A percentile compares a stretch with the other conserved stretches of the same genome.
phyloP scores from a whole-genome alignment of 35 echinoderm and acorn worm species.

The Heliocidaris erythrogramma region DNA sequence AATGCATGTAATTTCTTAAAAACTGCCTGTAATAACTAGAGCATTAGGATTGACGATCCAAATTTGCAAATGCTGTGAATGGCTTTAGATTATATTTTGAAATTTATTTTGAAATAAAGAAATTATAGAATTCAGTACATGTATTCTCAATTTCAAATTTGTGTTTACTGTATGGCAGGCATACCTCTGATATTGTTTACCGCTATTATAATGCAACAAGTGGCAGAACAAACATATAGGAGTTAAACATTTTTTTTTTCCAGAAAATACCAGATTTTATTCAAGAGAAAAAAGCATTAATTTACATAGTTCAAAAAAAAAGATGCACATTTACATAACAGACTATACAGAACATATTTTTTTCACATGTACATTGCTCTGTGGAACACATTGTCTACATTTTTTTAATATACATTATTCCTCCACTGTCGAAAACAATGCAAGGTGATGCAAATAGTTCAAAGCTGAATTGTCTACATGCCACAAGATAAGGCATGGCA shows the following conservation, averaged over 20 bases:
- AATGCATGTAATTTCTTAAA: no score
- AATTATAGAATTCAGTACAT: neutral
- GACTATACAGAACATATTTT: neutral
- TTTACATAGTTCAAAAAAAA: neutral
- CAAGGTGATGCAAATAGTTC: neutral
- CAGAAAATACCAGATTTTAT: constrained; percentile 18
- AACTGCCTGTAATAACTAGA: no score
- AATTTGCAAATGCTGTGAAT: no score
- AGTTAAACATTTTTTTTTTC: neutral
- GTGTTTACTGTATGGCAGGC: no score
- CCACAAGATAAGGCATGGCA: neutral
- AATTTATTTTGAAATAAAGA: neutral
- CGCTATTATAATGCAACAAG: no score
- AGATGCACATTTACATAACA: constrained; percentile 11
- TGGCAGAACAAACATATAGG: neutral
- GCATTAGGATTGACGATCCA: no score
- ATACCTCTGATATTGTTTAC: no score
- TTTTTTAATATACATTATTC: no score
- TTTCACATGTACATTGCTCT: no score
- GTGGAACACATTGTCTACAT: no score
- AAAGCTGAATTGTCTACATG: neutral
- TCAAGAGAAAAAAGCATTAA: neutral
- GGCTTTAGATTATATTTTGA: no score
- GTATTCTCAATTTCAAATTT: no score
- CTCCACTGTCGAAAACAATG: neutral